phyloP scores from a whole-genome alignment of 1,140 invertebrate genomes.

The Trichogramma pretiosum region DNA sequence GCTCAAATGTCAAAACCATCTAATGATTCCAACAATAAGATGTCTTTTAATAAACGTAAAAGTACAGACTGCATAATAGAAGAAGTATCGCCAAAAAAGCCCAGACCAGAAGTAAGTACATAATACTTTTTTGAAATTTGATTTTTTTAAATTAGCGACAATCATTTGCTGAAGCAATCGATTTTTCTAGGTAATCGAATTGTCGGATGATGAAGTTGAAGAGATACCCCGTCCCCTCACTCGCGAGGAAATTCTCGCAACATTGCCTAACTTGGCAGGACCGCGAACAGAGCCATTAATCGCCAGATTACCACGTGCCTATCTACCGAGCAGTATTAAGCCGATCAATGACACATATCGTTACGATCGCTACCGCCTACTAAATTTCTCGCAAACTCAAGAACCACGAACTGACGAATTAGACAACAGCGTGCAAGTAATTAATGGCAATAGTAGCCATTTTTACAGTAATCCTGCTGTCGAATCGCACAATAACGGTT shows the following conservation, averaged over 20 bases:
- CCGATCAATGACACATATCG: conserved; percentile 30
- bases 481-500: conserved; percentile 7
- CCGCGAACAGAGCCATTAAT: conserved; percentile 9
- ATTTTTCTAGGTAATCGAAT: conserved; percentile 32
- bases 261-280: conserved; percentile 35
- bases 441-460: conserved; percentile 3
- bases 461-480: conserved; percentile 10
- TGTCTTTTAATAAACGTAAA: conserved; percentile 9
- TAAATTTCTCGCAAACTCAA: conserved; percentile 15
- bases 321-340: conserved; percentile 33
- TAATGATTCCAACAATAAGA: neutral
- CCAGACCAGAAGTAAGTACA: conserved; percentile 31
- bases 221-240: conserved; percentile 31
- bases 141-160: neutral
- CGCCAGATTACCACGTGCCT: conserved; percentile 15
- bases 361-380: conserved; percentile 25
- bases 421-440: neutral
- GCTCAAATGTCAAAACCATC: neutral
- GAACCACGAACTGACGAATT: neutral
- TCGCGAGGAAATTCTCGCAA: conserved; percentile 36
- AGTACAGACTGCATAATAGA: too few species aligned
- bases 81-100: too few species aligned
- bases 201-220: conserved; percentile 41
- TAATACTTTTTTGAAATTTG: too few species aligned
- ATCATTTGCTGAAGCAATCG: neutral